These are phyloP conservation scores for Pelobates fuscus DNA, from an alignment of 2,113 vertebrate genomes.

Conservation along the genomic window DNA sequence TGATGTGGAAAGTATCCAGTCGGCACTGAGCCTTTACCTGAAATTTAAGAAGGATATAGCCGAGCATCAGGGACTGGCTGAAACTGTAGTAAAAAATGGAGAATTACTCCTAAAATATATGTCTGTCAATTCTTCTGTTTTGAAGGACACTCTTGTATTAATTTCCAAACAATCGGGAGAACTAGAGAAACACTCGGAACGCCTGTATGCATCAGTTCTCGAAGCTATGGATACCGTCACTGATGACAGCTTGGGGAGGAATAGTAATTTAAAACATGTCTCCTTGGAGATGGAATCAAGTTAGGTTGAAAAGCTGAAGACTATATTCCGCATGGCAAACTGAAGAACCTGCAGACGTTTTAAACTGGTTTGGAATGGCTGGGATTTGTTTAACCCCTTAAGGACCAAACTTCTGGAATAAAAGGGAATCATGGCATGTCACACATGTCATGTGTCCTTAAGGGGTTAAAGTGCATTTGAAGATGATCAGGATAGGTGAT, in stretches of 20 bases:
- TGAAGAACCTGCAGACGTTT: too few species aligned
- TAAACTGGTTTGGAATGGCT: too few species aligned
- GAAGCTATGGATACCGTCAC: slow-evolving; percentile 68
- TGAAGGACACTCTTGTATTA: slow-evolving; percentile 77
- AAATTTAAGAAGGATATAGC: slow-evolving; percentile 80
- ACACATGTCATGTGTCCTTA: too few species aligned
- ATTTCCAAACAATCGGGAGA: slow-evolving; percentile 75
- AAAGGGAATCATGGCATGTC: too few species aligned
- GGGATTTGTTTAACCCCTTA: too few species aligned
- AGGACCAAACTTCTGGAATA: too few species aligned
- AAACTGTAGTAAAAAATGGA: slow-evolving; percentile 78
- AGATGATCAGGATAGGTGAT: too few species aligned
- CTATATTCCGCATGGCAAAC: too few species aligned
- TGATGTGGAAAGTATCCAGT: slow-evolving; percentile 65
- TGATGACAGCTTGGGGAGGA: slow-evolving; percentile 37
- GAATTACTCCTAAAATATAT: slow-evolving; percentile 81
- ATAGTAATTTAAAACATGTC: slow-evolving; percentile 19
- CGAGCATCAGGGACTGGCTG: slow-evolving; percentile 72
- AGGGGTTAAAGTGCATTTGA: too few species aligned
- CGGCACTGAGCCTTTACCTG: slow-evolving; percentile 78
- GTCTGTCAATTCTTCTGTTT: slow-evolving; percentile 78
- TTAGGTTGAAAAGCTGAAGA: slow-evolving; percentile 52
- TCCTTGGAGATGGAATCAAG: slow-evolving; percentile 45
- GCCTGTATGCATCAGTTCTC: slow-evolving; percentile 75
- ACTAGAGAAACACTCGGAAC: slow-evolving; percentile 73